Percentiles rank a stretch among this genome's conserved stretches.
phyloP scores from a whole-genome alignment of 2,888 invertebrate species.

The Danaus chrysippus region DNA sequence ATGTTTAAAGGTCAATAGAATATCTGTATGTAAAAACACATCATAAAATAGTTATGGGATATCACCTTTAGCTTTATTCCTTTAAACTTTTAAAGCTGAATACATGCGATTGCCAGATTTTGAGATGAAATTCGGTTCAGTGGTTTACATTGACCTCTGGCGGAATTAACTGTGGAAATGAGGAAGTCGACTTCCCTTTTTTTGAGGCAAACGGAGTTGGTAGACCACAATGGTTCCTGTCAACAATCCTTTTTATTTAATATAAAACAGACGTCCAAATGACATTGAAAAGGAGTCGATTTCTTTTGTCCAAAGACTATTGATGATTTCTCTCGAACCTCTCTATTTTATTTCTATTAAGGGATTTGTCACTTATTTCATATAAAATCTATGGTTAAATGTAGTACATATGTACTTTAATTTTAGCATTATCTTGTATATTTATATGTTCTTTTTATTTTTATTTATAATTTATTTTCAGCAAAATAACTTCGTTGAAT shows the following conservation, averaged over 20 bases:
- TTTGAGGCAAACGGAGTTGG: constrained; percentile 48
- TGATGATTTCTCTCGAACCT: too few relatives aligned
- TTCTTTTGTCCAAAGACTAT: background rate
- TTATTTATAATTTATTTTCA: too few relatives aligned
- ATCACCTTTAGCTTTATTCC: background rate
- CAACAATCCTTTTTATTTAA: constrained; percentile 28
- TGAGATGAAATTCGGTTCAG: constrained; percentile 16
- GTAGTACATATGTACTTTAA: too few relatives aligned
- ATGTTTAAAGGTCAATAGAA: too few relatives aligned
- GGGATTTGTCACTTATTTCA: too few relatives aligned
- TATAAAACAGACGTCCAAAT: constrained; percentile 8
- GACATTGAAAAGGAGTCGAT: background rate
- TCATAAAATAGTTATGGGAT: too few relatives aligned
- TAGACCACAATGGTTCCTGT: constrained; percentile 43
- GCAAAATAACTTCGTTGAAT: too few relatives aligned
- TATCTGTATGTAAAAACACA: too few relatives aligned
- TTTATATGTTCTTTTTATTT: too few relatives aligned
- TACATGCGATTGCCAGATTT: constrained; percentile 18
- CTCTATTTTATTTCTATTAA: too few relatives aligned
- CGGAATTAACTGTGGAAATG: constrained; percentile 45
- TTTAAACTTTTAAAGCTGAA: background rate
- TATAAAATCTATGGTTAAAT: too few relatives aligned
- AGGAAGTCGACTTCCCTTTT: constrained; percentile 45
- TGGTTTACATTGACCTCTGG: constrained; percentile 44
- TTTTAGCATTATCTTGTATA: too few relatives aligned